phyloP scores from a whole-genome alignment of 1,140 invertebrate species.

The Gonatopus flavifemur region DNA sequence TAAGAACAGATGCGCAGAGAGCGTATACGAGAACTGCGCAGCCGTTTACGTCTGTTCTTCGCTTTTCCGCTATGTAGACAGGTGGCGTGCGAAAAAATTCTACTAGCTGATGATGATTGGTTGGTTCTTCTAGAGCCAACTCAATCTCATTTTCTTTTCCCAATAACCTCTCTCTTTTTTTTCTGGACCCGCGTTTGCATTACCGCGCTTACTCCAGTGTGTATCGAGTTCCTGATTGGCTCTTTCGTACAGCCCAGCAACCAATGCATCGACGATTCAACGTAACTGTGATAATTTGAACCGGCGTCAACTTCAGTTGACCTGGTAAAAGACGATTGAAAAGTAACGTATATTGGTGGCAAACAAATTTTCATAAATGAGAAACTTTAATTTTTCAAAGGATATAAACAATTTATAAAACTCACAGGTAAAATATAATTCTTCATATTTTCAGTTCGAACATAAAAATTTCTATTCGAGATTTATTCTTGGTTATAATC shows the following conservation, averaged over 20 bases:
- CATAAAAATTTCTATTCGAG: not conserved
- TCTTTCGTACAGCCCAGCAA: slow-evolving; percentile 10
- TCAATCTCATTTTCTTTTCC: too few species aligned
- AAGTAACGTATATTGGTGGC: slow-evolving; percentile 17
- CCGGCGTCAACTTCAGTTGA: slow-evolving; percentile 36
- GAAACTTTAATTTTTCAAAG: slow-evolving; percentile 4
- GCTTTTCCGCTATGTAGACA: not conserved
- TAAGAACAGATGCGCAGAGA: too few species aligned
- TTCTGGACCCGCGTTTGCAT: too few species aligned
- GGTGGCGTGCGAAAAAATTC: not conserved
- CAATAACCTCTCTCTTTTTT: too few species aligned
- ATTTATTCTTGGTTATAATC: not conserved
- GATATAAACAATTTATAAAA: not conserved
- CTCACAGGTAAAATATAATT: slow-evolving; percentile 12
- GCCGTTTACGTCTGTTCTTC: too few species aligned
- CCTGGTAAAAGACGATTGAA: slow-evolving; percentile 10
- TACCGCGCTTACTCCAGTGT: too few species aligned
- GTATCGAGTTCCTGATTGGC: slow-evolving; percentile 13
- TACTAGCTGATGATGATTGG: too few species aligned
- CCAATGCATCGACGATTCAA: slow-evolving; percentile 11
- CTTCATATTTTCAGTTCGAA: not conserved
- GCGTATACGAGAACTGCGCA: too few species aligned
- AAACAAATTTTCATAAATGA: slow-evolving; percentile 23
- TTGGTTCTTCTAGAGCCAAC: too few species aligned
- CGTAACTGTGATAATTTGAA: slow-evolving; percentile 41